These are phyloP conservation scores for Merops nubicus DNA, from an alignment of 2,113 vertebrate species.

Conservation along the genomic window DNA sequence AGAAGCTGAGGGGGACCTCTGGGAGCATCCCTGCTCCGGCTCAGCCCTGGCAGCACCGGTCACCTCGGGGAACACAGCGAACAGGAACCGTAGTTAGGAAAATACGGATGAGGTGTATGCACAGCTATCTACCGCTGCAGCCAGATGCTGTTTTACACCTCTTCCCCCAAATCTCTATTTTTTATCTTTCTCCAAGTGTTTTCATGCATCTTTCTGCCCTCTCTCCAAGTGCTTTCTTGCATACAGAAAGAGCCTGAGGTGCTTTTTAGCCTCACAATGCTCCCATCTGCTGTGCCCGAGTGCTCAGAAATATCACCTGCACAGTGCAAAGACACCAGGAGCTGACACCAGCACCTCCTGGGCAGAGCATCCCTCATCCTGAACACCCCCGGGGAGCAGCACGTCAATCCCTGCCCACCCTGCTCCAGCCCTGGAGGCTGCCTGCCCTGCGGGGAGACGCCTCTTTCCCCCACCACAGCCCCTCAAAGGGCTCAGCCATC, in stretches of 20 bases:
- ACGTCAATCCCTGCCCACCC: not conserved
- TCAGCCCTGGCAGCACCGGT: not conserved
- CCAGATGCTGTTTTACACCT: not conserved
- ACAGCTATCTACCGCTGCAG: not conserved
- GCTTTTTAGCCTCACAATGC: not conserved
- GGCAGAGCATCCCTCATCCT: not conserved
- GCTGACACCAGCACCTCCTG: not conserved
- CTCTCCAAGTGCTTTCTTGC: not conserved
- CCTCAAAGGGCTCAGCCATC: not conserved
- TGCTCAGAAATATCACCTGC: not conserved
- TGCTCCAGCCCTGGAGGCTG: not conserved
- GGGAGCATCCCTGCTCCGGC: not conserved
- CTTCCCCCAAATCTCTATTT: fast-evolving
- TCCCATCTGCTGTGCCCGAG: fast-evolving
- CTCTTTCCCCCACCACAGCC: not conserved
- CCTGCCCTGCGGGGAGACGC: fast-evolving
- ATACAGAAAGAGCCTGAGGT: not conserved
- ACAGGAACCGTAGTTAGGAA: not conserved
- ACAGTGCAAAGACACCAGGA: not conserved
- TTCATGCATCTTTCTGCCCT: not conserved
- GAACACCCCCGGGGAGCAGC: not conserved
- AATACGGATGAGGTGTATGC: not conserved
- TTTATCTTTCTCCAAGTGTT: not conserved
- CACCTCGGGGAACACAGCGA: not conserved
- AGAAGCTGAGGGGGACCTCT: not conserved